phyloP scores from a whole-genome alignment of 2,797 vertebrate species.

The Moxostoma hubbsi region DNA sequence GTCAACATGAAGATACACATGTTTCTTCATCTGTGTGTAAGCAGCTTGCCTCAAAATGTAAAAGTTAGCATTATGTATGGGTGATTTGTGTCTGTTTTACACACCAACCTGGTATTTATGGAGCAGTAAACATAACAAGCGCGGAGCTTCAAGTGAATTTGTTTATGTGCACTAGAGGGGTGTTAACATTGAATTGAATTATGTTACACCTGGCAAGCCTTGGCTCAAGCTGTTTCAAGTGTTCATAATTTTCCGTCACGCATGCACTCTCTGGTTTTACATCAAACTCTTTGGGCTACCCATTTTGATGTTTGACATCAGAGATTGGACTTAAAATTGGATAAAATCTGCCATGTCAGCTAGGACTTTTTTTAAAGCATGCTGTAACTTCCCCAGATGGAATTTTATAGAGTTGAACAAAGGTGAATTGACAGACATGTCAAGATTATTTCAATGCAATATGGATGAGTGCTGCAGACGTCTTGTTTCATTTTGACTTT shows the following conservation, averaged over 20 bases:
- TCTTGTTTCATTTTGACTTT: constrained; percentile 16
- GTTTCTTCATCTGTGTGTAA: not conserved
- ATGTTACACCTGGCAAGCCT: constrained; percentile 49
- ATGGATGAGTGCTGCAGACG: constrained; percentile 62
- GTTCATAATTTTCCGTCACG: constrained; percentile 22
- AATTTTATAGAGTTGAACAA: not conserved
- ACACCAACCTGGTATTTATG: constrained; percentile 49
- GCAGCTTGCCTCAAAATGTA: constrained; percentile 6
- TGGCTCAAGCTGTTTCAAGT: constrained; percentile 27
- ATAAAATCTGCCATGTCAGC: not conserved
- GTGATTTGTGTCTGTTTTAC: constrained; percentile 39
- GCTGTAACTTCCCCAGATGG: constrained; percentile 6
- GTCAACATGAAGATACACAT: constrained; percentile 10
- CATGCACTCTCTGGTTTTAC: constrained; percentile 24
- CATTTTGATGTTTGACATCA: not conserved
- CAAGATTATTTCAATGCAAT: not conserved
- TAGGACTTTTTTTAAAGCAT: not conserved
- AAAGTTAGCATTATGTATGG: constrained; percentile 24
- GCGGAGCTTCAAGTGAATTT: constrained; percentile 46
- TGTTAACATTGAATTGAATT: constrained; percentile 52
- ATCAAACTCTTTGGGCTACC: not conserved
- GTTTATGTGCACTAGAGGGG: constrained; percentile 30
- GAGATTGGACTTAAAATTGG: not conserved
- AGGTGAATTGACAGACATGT: not conserved
- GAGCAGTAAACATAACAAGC: constrained; percentile 51